Evolutionary conservation across 1,140 invertebrate genomes (phyloP), one percentile per base, ranked within the genome.

Genomic region (Pseudomyrmex gracilis): DNA sequence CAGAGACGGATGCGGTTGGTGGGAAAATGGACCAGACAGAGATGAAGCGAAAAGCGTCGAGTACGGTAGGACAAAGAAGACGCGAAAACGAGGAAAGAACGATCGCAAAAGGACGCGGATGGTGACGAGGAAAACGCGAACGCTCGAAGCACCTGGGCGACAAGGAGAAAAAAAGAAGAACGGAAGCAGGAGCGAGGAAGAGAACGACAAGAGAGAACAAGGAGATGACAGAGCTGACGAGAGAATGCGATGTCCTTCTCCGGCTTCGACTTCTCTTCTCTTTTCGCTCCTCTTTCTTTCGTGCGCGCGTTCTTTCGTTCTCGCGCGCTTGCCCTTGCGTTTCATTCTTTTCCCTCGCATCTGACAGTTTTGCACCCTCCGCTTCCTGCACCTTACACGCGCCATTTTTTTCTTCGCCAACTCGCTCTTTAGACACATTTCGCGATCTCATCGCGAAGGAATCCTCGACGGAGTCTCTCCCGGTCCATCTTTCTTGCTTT

Each of bases 401-500:
- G 57, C 66, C 61, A 57, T 83, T 76, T 77, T 66, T 76, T 66
- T 58, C 45, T 57, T 49, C 17, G 47, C 73, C 63, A 58, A 51
- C 55, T 45, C 70, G 70, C 82, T 83, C 82, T 83, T 83, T 77
- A 70, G 76, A 78, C 76, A 58, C 76, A 70, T 78, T 70, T 78
- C 43, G 83, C 73, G 83, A 80, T 67, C 64, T 53, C 55, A 20
- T 70, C 24, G 58, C 66, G 64, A 34, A 34, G 60, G 34, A 61
- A 43, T 58, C 13, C 73, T 60, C 73, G 15, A 5, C 8, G 49
- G 43, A 83, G 49, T 55, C 34, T 34, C 1, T 34, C 34, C 12
- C 55, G 78, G 22, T n/a, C 45, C 78, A 55, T 78, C 24, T 43
- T 70, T 78, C 43, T 78, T 70, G 70, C 53, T 78, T 70, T 68